A percentile compares a stretch with the other conserved stretches of the same genome.
phyloP scores from a whole-genome alignment of 2,113 vertebrate genomes.

The Leptobrachium leishanense region DNA sequence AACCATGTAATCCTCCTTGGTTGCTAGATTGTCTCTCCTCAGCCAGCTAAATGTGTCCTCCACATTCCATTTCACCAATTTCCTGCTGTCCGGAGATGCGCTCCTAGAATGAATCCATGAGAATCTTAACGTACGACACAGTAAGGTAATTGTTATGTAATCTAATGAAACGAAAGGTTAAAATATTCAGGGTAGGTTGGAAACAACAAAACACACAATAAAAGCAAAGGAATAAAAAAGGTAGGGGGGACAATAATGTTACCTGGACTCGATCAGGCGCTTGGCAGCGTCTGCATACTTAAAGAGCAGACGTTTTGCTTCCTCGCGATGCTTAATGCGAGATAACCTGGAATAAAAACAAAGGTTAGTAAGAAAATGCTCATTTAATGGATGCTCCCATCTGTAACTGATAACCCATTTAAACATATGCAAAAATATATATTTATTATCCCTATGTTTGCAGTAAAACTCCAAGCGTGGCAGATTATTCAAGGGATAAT shows the following conservation, averaged over 20 bases:
- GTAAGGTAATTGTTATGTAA: no score
- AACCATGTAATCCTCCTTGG: constrained; percentile 99
- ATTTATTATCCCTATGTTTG: no score
- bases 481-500: no score
- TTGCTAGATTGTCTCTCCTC: constrained; percentile 90
- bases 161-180: no score
- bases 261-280: constrained; percentile 97
- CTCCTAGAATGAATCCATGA: constrained; percentile 71
- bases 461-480: no score
- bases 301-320: constrained; percentile 91
- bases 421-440: no score
- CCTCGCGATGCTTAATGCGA: constrained; percentile 96
- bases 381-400: no score
- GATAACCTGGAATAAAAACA: constrained; percentile 75
- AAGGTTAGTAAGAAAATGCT: background rate
- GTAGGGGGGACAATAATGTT: background rate
- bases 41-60: constrained; percentile 99
- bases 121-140: no score
- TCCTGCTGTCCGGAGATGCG: constrained; percentile 92
- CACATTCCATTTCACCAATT: constrained; percentile 98
- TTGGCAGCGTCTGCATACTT: constrained; percentile 96
- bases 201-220: no score
- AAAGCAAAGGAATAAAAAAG: no score
- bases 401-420: no score
- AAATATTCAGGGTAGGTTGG: no score